Conservation (phyloP, 1,140 invertebrate genomes). For the Rhyacophila brunnea region DNA sequence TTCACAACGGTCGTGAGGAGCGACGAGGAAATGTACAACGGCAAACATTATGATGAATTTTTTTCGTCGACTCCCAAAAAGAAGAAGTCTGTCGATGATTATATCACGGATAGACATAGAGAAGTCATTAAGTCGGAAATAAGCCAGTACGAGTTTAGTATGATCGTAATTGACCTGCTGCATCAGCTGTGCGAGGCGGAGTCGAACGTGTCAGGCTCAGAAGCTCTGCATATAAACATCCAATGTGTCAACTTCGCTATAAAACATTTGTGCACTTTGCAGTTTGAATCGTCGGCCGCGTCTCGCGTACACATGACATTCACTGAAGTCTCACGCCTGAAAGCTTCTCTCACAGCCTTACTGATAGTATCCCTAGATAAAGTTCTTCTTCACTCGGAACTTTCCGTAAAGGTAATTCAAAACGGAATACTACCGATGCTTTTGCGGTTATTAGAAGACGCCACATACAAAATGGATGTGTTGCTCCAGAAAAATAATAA, state of each 20-base stretch:
- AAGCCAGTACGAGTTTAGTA: slow-evolving; percentile 57
- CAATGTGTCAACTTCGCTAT: slow-evolving; percentile 63
- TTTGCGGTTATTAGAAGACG: slow-evolving; percentile 59
- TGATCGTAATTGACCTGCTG: slow-evolving; percentile 60
- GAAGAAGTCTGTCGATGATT: slow-evolving; percentile 47
- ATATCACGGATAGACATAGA: slow-evolving; percentile 55
- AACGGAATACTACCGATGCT: slow-evolving; percentile 63
- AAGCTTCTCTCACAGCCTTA: slow-evolving; percentile 58
- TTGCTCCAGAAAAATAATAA: slow-evolving; percentile 10
- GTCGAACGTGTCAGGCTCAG: slow-evolving; percentile 46
- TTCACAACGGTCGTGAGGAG: slow-evolving; percentile 59
- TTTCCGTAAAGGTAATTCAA: slow-evolving; percentile 60
- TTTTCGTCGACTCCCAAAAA: slow-evolving; percentile 32
- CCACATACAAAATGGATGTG: slow-evolving; percentile 44
- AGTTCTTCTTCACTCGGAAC: slow-evolving; percentile 56
- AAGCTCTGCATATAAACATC: slow-evolving; percentile 57
- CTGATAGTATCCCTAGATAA: slow-evolving; percentile 60
- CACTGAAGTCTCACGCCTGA: slow-evolving; percentile 50
- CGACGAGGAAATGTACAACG: slow-evolving; percentile 52
- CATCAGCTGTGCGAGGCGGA: slow-evolving; percentile 59
- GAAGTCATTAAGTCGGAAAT: slow-evolving; percentile 55
- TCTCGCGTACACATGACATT: slow-evolving; percentile 35
- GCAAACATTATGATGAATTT: slow-evolving; percentile 39
- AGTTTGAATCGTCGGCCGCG: slow-evolving; percentile 52
- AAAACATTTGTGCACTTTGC: slow-evolving; percentile 59